phyloP scores from a whole-genome alignment of 2,888 invertebrate species.

The Mesorhabditis spiculigera region DNA sequence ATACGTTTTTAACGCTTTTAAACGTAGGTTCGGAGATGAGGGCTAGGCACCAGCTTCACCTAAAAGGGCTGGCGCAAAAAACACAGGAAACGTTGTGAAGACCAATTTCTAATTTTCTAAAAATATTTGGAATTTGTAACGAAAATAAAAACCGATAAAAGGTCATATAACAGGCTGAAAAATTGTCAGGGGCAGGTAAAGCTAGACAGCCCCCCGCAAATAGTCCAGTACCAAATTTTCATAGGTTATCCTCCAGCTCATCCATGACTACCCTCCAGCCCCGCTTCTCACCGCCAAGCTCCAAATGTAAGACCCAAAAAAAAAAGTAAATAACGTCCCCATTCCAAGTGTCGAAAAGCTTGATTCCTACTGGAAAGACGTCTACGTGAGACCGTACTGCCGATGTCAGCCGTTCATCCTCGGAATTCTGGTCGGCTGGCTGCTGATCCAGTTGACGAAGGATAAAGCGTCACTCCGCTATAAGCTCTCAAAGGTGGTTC shows the following conservation, averaged over 20 bases:
- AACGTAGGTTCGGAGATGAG: neutral
- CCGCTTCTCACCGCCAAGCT: slow-evolving; percentile 53
- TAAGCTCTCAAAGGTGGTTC: slow-evolving; percentile 25
- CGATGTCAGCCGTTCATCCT: slow-evolving; percentile 62
- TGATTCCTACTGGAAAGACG: slow-evolving; percentile 54
- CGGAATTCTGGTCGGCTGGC: slow-evolving; percentile 61
- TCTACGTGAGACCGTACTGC: slow-evolving; percentile 62
- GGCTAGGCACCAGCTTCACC: too few relatives aligned
- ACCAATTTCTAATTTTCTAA: too few relatives aligned
- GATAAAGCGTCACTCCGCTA: slow-evolving; percentile 30
- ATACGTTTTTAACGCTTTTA: too few relatives aligned
- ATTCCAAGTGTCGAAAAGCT: slow-evolving; percentile 44
- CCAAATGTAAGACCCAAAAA: slow-evolving; percentile 38
- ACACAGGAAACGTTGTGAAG: too few relatives aligned
- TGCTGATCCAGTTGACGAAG: slow-evolving; percentile 45
- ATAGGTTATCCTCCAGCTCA: slow-evolving; percentile 37
- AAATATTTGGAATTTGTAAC: too few relatives aligned
- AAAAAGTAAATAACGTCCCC: neutral
- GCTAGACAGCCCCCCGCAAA: neutral
- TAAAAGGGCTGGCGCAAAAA: too few relatives aligned
- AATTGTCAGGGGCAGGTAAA: neutral
- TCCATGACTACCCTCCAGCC: slow-evolving; percentile 53
- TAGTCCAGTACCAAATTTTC: neutral
- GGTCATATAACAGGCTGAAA: neutral
- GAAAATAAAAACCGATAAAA: too few relatives aligned